Conservation (phyloP, 2,113 vertebrate species). For the Chiloscyllium plagiosum region DNA sequence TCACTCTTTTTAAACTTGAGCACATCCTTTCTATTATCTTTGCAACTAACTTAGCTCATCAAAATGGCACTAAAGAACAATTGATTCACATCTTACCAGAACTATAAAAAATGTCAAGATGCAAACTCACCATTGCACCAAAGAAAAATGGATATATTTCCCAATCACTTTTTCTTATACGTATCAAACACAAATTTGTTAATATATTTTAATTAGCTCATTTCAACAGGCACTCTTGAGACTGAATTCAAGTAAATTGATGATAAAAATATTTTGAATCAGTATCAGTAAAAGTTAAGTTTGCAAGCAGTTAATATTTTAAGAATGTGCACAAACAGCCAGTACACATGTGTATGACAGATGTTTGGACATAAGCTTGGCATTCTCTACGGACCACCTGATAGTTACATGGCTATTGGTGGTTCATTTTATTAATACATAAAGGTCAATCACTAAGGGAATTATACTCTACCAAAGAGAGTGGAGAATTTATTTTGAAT, state of each 20-base stretch:
- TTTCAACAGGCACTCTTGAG: not conserved
- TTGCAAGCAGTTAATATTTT: not conserved
- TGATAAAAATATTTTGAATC: not conserved
- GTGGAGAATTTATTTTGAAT: not conserved
- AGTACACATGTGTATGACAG: constrained; percentile 3
- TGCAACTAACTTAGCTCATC: not conserved
- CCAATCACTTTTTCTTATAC: too few relatives aligned
- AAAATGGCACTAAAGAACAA: not conserved
- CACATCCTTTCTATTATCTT: not conserved
- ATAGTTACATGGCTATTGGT: constrained; percentile 23
- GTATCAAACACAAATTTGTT: too few relatives aligned
- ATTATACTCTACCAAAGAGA: not conserved
- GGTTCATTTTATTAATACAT: constrained; percentile 32
- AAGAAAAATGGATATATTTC: not conserved
- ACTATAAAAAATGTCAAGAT: not conserved
- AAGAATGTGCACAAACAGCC: not conserved
- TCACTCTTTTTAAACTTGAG: not conserved
- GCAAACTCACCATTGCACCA: not conserved
- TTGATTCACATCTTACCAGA: not conserved
- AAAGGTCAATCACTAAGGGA: constrained; percentile 17
- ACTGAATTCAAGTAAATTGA: not conserved
- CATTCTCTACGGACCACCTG: constrained; percentile 5
- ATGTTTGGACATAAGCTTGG: constrained; percentile 32
- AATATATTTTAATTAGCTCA: not conserved
- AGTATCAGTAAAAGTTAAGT: not conserved